Evolutionary conservation across 2,113 vertebrate genomes (phyloP).

Genomic region (Notarius quadriscutis): DNA sequence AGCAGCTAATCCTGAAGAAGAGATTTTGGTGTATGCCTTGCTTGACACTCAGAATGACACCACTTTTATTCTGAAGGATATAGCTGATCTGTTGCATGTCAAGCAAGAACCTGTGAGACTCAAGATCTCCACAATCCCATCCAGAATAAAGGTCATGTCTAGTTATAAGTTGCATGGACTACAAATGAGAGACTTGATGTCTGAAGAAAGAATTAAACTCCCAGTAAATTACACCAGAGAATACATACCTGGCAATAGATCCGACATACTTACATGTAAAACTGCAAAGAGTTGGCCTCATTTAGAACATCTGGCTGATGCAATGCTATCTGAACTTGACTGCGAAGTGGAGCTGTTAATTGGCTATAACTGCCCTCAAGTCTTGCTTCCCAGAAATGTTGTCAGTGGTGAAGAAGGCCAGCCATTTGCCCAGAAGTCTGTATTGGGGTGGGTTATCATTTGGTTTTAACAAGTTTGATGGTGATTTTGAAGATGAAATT

Average conservation of each 20-base stretch:
- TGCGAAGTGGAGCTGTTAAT: background rate
- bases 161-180: constrained; percentile 36
- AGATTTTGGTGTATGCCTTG: too few relatives aligned
- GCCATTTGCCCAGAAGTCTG: constrained; percentile 21
- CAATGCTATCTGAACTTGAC: background rate
- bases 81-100: background rate
- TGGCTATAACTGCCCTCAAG: background rate
- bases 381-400: constrained; percentile 24
- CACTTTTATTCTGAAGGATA: constrained; percentile 46
- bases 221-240: constrained; percentile 42
- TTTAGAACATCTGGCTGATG: constrained; percentile 18
- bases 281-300: constrained; percentile 11
- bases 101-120: constrained; percentile 41
- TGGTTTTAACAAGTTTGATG: background rate
- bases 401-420: background rate
- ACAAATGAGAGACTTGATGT: constrained; percentile 43
- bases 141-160: constrained; percentile 22
- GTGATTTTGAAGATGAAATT: constrained; percentile 29
- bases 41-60: background rate
- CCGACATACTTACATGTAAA: constrained; percentile 43
- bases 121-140: constrained; percentile 40
- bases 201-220: constrained; percentile 28
- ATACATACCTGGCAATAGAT: constrained; percentile 45
- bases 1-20: too few relatives aligned
- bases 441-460: constrained; percentile 8